Evolutionary conservation across 2,113 vertebrate species (phyloP).

Genomic region (Cephalopholis sonnerati): DNA sequence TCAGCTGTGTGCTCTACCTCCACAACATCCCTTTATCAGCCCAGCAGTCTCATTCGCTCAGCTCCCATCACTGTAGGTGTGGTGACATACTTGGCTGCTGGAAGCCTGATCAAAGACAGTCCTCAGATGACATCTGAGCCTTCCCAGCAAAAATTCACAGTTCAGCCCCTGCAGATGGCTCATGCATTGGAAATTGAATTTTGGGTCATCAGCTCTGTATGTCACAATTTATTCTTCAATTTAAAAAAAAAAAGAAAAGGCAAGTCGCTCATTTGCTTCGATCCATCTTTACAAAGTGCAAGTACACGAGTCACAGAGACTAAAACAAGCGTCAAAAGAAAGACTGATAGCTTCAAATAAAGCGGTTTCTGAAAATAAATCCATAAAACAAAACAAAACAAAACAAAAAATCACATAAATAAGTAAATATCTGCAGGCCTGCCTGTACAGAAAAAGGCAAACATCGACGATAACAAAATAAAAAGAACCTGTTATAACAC

Average conservation of each 20-base stretch:
- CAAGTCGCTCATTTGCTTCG: constrained; percentile 72
- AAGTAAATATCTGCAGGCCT: constrained; percentile 84
- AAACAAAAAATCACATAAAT: constrained; percentile 75
- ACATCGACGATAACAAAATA: constrained; percentile 47
- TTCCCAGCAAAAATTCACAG: constrained; percentile 36
- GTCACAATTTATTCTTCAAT: constrained; percentile 62
- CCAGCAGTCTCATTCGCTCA: not conserved
- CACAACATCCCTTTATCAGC: constrained; percentile 5
- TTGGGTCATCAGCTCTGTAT: constrained; percentile 47
- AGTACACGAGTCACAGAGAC: constrained; percentile 77
- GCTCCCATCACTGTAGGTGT: constrained; percentile 5
- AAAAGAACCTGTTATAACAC: constrained; percentile 41
- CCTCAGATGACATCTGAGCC: not conserved
- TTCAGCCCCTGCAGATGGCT: constrained; percentile 31
- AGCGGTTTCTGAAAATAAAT: constrained; percentile 48
- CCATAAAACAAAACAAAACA: constrained; percentile 16
- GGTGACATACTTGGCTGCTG: not conserved
- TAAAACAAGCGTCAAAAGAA: constrained; percentile 65
- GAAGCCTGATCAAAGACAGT: constrained; percentile 2
- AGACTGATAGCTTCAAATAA: constrained; percentile 60
- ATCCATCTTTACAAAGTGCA: constrained; percentile 82
- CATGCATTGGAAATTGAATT: constrained; percentile 29
- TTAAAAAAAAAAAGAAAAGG: constrained; percentile 69
- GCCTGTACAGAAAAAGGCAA: constrained; percentile 83
- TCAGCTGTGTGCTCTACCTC: constrained; percentile 9